Evolutionary conservation across 2,113 vertebrate species (phyloP).

Genomic region (Phaethornis superciliosus): DNA sequence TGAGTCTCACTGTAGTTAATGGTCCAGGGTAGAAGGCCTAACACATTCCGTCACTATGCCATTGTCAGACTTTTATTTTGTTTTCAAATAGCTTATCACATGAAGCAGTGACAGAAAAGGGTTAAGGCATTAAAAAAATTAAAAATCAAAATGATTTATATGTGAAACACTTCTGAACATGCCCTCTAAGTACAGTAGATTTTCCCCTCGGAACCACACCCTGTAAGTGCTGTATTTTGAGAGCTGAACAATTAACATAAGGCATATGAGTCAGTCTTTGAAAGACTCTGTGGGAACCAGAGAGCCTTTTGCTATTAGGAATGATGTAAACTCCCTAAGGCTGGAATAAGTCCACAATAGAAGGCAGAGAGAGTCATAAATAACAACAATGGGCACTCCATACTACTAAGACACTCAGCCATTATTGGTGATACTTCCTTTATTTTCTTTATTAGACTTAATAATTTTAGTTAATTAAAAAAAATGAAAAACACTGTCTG

Average conservation of each 20-base stretch:
- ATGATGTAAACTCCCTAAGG: conserved; percentile 87
- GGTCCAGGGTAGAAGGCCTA: neutral
- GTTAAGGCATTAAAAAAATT: conserved; percentile 61
- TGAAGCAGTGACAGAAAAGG: conserved; percentile 42
- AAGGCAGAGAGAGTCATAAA: conserved; percentile 79
- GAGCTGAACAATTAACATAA: conserved; percentile 89
- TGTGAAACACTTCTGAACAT: conserved; percentile 85
- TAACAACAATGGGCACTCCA: conserved; percentile 74
- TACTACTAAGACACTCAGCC: conserved; percentile 46
- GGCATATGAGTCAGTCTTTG: conserved; percentile 86
- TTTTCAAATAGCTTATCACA: conserved; percentile 23
- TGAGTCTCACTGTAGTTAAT: neutral
- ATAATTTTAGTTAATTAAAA: conserved; percentile 66
- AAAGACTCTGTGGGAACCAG: conserved; percentile 90
- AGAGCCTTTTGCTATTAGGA: conserved; percentile 83
- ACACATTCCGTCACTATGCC: neutral
- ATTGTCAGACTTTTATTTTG: neutral
- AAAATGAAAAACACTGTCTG: conserved; percentile 28
- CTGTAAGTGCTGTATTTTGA: conserved; percentile 83
- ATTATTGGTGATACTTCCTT: conserved; percentile 65
- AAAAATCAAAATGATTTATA: conserved; percentile 77
- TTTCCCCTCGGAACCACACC: conserved; percentile 82
- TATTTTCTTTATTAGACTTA: conserved; percentile 63
- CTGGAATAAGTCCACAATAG: conserved; percentile 83
- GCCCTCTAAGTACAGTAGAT: conserved; percentile 83